Evolutionary conservation across 2,797 vertebrate genomes (phyloP).

Genomic region (Tangara arthus): DNA sequence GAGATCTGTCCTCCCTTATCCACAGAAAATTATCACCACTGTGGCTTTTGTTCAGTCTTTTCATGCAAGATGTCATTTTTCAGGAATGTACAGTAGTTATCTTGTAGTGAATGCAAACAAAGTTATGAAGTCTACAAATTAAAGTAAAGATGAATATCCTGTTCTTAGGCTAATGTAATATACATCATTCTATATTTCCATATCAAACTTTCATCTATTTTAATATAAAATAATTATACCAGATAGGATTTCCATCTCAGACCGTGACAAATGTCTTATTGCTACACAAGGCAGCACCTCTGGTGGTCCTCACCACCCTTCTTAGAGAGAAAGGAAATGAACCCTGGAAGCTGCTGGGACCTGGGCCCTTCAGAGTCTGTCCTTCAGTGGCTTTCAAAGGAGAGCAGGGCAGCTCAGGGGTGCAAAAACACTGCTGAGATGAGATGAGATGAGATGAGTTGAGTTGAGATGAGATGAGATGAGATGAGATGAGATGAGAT

Average conservation of each 20-base stretch:
- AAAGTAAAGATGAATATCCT: slow-evolving; percentile 66
- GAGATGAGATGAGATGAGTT: too few relatives aligned
- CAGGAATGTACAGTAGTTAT: slow-evolving; percentile 50
- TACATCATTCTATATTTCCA: slow-evolving; percentile 50
- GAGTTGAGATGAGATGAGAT: not conserved
- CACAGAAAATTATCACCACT: slow-evolving; percentile 34
- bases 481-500: not conserved
- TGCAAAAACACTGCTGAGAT: not conserved
- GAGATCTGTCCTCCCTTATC: slow-evolving; percentile 39
- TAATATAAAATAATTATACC: slow-evolving; percentile 68
- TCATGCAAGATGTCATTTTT: slow-evolving; percentile 57
- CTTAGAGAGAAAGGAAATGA: not conserved
- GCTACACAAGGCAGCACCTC: slow-evolving; percentile 28
- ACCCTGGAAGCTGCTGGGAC: not conserved
- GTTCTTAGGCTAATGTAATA: slow-evolving; percentile 44
- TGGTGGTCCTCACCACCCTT: not conserved
- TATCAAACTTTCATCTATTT: slow-evolving; percentile 73
- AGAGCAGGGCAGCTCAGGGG: not conserved
- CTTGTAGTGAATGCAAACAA: slow-evolving; percentile 55
- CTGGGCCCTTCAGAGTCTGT: not conserved
- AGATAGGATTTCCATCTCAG: slow-evolving; percentile 58
- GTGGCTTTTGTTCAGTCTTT: slow-evolving; percentile 63
- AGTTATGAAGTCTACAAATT: slow-evolving; percentile 66
- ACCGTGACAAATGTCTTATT: slow-evolving; percentile 35
- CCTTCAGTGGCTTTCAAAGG: not conserved